Conservation (phyloP, 1,140 invertebrate genomes). For the Heterodera carotae region DNA sequence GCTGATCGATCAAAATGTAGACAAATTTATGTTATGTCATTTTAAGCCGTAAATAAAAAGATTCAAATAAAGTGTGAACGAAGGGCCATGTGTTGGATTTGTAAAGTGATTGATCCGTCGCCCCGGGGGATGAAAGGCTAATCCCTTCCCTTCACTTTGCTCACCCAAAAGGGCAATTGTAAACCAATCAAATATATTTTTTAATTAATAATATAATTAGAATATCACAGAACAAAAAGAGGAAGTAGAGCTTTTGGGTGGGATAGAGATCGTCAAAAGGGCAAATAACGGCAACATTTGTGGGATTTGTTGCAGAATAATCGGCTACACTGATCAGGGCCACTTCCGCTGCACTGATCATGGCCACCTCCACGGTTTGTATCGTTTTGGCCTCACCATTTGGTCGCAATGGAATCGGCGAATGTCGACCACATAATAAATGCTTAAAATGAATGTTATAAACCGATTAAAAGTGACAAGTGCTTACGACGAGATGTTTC, state of each 20-base stretch:
- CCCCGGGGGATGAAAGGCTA: too few relatives aligned
- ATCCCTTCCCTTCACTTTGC: too few relatives aligned
- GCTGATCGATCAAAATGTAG: too few relatives aligned
- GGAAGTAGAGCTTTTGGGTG: too few relatives aligned
- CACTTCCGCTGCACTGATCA: slow-evolving; percentile 41
- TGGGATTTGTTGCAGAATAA: too few relatives aligned
- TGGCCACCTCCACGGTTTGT: slow-evolving; percentile 49
- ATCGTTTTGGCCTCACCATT: slow-evolving; percentile 40
- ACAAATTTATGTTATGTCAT: too few relatives aligned
- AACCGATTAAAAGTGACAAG: not conserved
- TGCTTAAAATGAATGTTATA: slow-evolving; percentile 24
- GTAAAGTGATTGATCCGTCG: too few relatives aligned
- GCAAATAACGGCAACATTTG: not conserved
- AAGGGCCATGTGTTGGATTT: too few relatives aligned
- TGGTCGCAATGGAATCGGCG: slow-evolving; percentile 41
- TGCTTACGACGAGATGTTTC: slow-evolving; percentile 15
- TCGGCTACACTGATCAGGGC: slow-evolving; percentile 35
- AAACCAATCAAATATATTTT: too few relatives aligned
- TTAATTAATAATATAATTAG: not conserved
- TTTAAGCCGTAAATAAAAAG: too few relatives aligned
- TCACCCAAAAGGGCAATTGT: too few relatives aligned
- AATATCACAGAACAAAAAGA: not conserved
- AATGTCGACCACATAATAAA: slow-evolving; percentile 38
- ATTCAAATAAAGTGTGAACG: too few relatives aligned
- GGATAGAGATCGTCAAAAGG: not conserved